Percentiles rank a stretch among this genome's conserved stretches.
Evolutionary conservation across 2,797 vertebrate species (phyloP).

Genomic region (Salarias fasciatus): DNA sequence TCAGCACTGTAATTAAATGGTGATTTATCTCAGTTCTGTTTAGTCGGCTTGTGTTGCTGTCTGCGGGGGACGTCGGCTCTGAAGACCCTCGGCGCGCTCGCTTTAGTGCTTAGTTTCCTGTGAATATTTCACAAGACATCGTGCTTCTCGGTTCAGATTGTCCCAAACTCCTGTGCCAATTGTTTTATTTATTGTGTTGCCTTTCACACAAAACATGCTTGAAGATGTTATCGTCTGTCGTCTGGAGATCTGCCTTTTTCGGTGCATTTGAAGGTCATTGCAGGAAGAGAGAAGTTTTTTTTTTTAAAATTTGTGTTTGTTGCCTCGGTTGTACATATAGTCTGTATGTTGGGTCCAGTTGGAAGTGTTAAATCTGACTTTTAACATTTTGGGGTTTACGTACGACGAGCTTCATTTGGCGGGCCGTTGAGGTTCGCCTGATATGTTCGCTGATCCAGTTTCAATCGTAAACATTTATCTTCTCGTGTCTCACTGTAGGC

Average conservation of each 20-base stretch:
- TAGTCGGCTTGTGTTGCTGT: slow-evolving; percentile 49
- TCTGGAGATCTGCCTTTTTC: slow-evolving; percentile 72
- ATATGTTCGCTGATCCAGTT: slow-evolving; percentile 29
- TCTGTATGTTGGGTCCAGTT: slow-evolving; percentile 67
- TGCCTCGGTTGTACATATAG: slow-evolving; percentile 74
- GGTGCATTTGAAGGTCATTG: slow-evolving; percentile 71
- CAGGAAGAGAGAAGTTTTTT: slow-evolving; percentile 61
- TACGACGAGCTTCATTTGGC: slow-evolving; percentile 58
- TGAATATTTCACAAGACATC: slow-evolving; percentile 67
- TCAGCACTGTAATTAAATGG: slow-evolving; percentile 70
- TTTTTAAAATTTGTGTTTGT: slow-evolving; percentile 54
- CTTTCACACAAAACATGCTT: slow-evolving; percentile 75
- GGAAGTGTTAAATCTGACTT: slow-evolving; percentile 60
- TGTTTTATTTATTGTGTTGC: slow-evolving; percentile 80
- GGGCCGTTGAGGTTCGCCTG: slow-evolving; percentile 34
- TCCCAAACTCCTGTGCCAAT: slow-evolving; percentile 78
- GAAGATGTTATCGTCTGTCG: slow-evolving; percentile 68
- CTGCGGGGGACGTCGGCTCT: slow-evolving; percentile 47
- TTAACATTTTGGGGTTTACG: slow-evolving; percentile 53
- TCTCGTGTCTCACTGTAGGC: slow-evolving; percentile 31
- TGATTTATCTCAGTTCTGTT: slow-evolving; percentile 47
- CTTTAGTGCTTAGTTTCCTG: slow-evolving; percentile 61
- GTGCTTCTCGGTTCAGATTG: slow-evolving; percentile 69
- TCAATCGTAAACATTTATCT: slow-evolving; percentile 38
- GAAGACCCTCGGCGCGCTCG: slow-evolving; percentile 31